These are phyloP conservation scores for Teleiodes luculella DNA, from an alignment of 2,888 invertebrate genomes.

Conservation along the genomic window DNA sequence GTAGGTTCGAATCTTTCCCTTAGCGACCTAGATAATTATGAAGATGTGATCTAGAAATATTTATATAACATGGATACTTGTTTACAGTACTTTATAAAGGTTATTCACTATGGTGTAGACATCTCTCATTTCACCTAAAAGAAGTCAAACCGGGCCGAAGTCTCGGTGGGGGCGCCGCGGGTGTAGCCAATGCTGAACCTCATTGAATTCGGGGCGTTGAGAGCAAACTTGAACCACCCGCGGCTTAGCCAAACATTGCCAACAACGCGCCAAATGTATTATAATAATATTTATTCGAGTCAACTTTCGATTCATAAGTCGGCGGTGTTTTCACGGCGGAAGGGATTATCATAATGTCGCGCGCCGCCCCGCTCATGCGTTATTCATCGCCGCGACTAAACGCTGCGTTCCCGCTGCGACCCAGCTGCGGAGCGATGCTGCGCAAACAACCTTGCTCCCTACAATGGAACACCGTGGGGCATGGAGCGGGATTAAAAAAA, in stretches of 20 bases:
- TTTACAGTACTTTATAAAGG: too few relatives aligned
- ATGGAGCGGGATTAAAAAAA: background rate
- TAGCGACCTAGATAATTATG: too few relatives aligned
- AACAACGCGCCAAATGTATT: background rate
- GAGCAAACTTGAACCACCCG: too few relatives aligned
- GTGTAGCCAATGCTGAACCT: too few relatives aligned
- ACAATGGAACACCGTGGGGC: background rate
- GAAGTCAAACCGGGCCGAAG: too few relatives aligned
- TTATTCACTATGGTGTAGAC: too few relatives aligned
- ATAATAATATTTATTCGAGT: background rate
- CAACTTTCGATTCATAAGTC: constrained; percentile 5
- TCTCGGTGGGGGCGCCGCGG: too few relatives aligned
- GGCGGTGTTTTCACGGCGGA: constrained; percentile 25
- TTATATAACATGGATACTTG: too few relatives aligned
- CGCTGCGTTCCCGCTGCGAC: background rate
- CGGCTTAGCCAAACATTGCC: background rate
- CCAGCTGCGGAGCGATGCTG: background rate
- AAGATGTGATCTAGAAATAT: too few relatives aligned
- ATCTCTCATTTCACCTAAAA: too few relatives aligned
- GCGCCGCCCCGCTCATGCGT: constrained; percentile 23
- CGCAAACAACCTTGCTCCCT: constrained; percentile 16
- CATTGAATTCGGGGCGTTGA: too few relatives aligned
- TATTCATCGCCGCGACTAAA: constrained; percentile 22
- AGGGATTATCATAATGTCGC: constrained; percentile 29
- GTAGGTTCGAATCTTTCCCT: too few relatives aligned